Conservation (phyloP, 2,113 vertebrate species). For the Phodopus roborovskii region DNA sequence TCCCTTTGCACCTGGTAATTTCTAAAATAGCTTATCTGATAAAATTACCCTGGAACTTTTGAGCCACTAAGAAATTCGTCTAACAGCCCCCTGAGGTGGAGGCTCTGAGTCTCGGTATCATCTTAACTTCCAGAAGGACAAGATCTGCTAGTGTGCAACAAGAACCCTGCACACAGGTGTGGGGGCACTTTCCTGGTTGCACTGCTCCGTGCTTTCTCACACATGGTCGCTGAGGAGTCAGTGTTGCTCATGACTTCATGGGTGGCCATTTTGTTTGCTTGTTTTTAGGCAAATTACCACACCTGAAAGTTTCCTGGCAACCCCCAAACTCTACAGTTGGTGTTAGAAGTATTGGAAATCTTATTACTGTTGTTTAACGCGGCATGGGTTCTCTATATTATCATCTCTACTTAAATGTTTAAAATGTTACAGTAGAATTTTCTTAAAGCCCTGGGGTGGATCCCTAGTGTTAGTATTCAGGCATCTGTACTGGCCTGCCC, state of each 20-base stretch:
- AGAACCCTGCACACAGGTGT: background rate
- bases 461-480: no score
- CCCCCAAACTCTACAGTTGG: background rate
- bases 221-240: background rate
- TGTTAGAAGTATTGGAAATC: background rate
- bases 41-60: background rate
- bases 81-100: background rate
- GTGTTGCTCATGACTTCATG: background rate
- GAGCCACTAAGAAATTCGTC: background rate
- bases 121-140: background rate
- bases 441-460: no score
- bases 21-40: background rate
- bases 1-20: background rate
- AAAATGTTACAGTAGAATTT: background rate
- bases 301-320: background rate
- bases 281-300: background rate
- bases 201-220: background rate
- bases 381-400: background rate
- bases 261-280: background rate
- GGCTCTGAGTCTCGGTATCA: background rate
- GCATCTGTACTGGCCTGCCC: no score
- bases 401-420: background rate
- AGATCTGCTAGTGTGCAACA: no score
- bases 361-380: background rate
- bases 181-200: background rate